Percentiles rank a stretch among this genome's conserved stretches.
phyloP scores from a whole-genome alignment of 1,140 invertebrate genomes.

The Lepidurus couesii region DNA sequence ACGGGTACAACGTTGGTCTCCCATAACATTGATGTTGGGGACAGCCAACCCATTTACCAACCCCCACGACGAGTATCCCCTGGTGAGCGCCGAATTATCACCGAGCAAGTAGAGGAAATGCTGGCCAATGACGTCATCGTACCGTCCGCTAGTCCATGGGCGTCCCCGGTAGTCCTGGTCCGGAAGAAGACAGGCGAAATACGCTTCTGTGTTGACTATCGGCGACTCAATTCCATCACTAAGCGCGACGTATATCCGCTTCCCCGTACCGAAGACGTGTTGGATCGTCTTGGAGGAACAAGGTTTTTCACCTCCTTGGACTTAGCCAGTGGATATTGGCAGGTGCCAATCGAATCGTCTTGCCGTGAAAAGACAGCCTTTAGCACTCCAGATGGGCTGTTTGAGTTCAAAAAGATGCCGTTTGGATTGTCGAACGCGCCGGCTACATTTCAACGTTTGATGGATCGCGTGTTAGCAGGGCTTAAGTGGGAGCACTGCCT shows the following conservation, averaged over 20 bases:
- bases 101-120: constrained; percentile 25
- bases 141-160: constrained; percentile 38
- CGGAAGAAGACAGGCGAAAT: constrained; percentile 41
- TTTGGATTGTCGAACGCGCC: constrained; percentile 40
- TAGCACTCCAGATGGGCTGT: constrained; percentile 40
- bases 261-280: constrained; percentile 44
- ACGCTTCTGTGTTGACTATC: constrained; percentile 47
- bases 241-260: constrained; percentile 46
- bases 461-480: constrained; percentile 36
- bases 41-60: neutral
- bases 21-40: constrained; percentile 1
- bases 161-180: constrained; percentile 40
- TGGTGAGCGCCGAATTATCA: neutral
- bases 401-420: constrained; percentile 35
- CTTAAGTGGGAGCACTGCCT: constrained; percentile 34
- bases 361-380: constrained; percentile 49
- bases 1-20: neutral
- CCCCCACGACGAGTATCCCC: constrained; percentile 8
- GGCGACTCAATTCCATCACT: constrained; percentile 43
- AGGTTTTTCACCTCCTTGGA: constrained; percentile 45
- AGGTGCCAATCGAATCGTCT: constrained; percentile 43
- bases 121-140: constrained; percentile 20
- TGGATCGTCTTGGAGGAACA: constrained; percentile 42
- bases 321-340: constrained; percentile 46
- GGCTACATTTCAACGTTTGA: constrained; percentile 36